Evolutionary conservation across 2,888 invertebrate genomes (phyloP), one percentile per base, ranked within the genome.

Genomic region (Electrophaes corylata): DNA sequence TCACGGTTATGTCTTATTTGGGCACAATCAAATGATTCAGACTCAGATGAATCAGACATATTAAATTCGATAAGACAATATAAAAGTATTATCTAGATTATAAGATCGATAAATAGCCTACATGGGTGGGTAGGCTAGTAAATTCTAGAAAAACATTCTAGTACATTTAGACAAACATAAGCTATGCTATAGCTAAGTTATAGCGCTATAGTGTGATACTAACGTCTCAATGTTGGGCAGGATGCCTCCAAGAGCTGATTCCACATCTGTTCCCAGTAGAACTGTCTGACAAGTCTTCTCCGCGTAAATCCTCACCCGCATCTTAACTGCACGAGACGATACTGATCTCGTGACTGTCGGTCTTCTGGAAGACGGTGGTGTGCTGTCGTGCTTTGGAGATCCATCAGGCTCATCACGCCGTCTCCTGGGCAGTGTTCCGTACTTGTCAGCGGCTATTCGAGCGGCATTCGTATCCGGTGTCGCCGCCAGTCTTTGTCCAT

Each of bases 281-380:
- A 95, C 95, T 0, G 97, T 97, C 81, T 97, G 97, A 11, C 94
- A 93, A 45, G 94, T 92, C 31, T 93, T 95, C 83, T 97, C 97
- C 67, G 96, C 96, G 79, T 96, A 97, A 66, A 97, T 97, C 73
- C 94, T 93, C 0, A 95, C 89, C 23, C 90, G 81, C 4, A 86
- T 79, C 68, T 88, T 88, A 12, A 83, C 81, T 1, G 86, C 77
- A 10, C 91, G 82, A 5, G 91, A 86, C 0, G 91, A 90, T 20
- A 75, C 73, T 0, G 92, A 90, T 1, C 91, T 80, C 3, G 85
- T 76, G 20, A 91, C 78, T 2, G 91, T 86, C 0, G 91, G 88
- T 5, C 91, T 77, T 45, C 88, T 78, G 4, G 88, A 80, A 0
- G 81, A 58, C 1, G 88, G 87, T 14, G 89, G 87, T 4, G 84